Percentiles rank a stretch among this genome's conserved stretches.
Conservation (phyloP, 2,797 vertebrate species). For the Mus spretus region DNA sequence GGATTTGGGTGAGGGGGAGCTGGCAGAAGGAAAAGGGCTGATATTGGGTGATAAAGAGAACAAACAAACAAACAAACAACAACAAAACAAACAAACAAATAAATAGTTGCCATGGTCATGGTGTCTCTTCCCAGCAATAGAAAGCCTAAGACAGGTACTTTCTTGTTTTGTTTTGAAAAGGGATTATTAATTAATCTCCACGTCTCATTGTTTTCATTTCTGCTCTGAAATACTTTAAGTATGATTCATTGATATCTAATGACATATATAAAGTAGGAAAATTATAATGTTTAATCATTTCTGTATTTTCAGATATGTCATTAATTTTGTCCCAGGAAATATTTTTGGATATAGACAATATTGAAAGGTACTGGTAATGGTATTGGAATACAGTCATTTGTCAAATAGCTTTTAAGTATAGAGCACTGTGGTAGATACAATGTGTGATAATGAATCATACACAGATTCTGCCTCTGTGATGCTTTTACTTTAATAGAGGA, state of each 20-base stretch:
- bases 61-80: too few relatives aligned
- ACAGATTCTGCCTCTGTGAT: background rate
- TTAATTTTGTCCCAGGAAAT: background rate
- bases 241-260: slow-evolving; percentile 2
- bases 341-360: background rate
- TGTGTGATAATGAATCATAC: background rate
- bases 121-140: background rate
- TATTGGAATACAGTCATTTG: background rate
- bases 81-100: background rate
- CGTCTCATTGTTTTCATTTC: background rate
- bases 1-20: background rate
- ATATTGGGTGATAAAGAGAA: background rate
- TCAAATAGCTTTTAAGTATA: background rate
- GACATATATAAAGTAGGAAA: slow-evolving; percentile 25
- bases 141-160: background rate
- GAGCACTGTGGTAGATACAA: background rate
- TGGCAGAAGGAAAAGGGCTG: background rate
- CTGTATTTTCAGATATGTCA: slow-evolving; percentile 14
- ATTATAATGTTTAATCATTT: background rate
- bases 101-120: background rate
- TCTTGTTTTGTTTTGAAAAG: background rate
- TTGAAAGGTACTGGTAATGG: background rate
- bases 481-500: background rate
- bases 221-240: slow-evolving; percentile 19
- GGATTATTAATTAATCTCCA: background rate